phyloP scores from a whole-genome alignment of 2,888 invertebrate genomes.

The Drosophila demipolita region DNA sequence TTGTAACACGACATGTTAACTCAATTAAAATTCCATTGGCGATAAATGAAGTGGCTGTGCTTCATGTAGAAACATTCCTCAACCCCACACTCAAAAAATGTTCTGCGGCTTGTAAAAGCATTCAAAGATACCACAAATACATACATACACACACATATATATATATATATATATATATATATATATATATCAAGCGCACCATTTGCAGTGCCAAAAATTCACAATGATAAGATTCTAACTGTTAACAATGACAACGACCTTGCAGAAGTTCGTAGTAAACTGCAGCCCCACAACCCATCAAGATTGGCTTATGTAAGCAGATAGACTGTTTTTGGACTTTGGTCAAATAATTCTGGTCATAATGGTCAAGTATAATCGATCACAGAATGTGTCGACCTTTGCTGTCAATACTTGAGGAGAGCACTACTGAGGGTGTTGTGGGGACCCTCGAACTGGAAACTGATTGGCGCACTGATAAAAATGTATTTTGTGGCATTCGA shows the following conservation, averaged over 20 bases:
- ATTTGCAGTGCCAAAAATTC: conserved; percentile 66
- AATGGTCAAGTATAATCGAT: conserved; percentile 41
- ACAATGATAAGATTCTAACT: conserved; percentile 27
- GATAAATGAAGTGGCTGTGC: conserved; percentile 62
- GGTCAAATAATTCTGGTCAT: conserved; percentile 50
- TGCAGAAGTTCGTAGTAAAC: conserved; percentile 27
- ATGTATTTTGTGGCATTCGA: conserved; percentile 40
- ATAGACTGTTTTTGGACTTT: conserved; percentile 28
- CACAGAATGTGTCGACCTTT: conserved; percentile 38
- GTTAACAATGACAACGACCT: conserved; percentile 61
- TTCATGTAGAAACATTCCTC: conserved; percentile 47
- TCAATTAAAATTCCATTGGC: conserved; percentile 67
- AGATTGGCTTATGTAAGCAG: conserved; percentile 39
- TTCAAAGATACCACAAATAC: conserved; percentile 44
- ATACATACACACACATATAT: conserved; percentile 12
- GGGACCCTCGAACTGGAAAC: conserved; percentile 27
- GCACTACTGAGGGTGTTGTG: conserved; percentile 16
- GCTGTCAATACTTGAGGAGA: conserved; percentile 30
- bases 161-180: background rate
- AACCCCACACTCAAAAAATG: conserved; percentile 14
- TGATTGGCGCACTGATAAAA: conserved; percentile 60
- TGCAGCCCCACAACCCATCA: conserved; percentile 4
- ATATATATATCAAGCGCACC: conserved; percentile 27
- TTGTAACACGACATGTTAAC: conserved; percentile 62
- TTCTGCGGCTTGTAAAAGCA: conserved; percentile 52